These are phyloP conservation scores for Ploceus nigricollis DNA, from an alignment of 2,113 vertebrate genomes.

Conservation along the genomic window DNA sequence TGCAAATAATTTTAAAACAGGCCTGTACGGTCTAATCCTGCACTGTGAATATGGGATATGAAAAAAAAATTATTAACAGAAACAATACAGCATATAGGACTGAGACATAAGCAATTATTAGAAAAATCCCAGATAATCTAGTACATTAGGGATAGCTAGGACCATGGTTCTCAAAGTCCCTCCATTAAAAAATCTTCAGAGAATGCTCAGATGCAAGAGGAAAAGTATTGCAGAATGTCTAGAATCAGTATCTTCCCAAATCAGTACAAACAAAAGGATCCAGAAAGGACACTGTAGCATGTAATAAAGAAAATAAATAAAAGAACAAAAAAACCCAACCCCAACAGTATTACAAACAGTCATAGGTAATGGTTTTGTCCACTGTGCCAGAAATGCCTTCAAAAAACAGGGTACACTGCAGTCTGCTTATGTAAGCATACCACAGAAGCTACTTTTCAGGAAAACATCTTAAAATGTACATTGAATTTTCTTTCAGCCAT, in stretches of 20 bases:
- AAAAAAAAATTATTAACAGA: not conserved
- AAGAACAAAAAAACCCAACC: not conserved
- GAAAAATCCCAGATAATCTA: not conserved
- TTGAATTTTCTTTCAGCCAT: not conserved
- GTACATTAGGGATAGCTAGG: not conserved
- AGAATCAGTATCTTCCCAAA: not conserved
- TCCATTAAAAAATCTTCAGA: not conserved
- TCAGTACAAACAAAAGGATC: not conserved
- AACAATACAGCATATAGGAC: not conserved
- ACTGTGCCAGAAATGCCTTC: not conserved
- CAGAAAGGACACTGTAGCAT: not conserved
- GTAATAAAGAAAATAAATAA: not conserved
- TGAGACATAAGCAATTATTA: not conserved
- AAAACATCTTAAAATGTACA: not conserved
- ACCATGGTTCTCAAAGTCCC: not conserved
- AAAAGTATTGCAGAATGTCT: not conserved
- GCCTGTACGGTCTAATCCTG: not conserved
- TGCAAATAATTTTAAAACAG: not conserved
- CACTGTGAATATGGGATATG: not conserved
- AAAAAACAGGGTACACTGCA: not conserved
- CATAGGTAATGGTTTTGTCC: not conserved
- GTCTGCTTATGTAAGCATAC: not conserved
- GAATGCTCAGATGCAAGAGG: not conserved
- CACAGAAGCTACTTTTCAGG: not conserved
- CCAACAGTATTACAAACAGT: not conserved